Percentiles rank a stretch among this genome's conserved stretches.
phyloP scores from a whole-genome alignment of 2,113 vertebrate species.

The Neolamprologus longior region DNA sequence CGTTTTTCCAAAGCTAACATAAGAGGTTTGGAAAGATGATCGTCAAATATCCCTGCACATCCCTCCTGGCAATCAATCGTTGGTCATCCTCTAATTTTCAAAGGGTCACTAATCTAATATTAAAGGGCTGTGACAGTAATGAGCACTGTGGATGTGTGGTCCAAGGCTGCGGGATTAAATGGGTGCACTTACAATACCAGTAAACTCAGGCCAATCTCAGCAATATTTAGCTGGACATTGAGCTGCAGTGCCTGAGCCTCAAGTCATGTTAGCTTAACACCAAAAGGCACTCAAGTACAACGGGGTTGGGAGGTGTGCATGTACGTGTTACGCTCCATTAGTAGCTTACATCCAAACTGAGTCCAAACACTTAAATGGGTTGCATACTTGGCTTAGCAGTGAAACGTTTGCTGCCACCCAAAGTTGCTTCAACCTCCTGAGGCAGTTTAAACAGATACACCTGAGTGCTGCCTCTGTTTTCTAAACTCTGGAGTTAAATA shows the following conservation, averaged over 20 bases:
- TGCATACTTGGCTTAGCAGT: background rate
- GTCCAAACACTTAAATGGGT: conserved; percentile 15
- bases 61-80: conserved; percentile 32
- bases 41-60: conserved; percentile 9
- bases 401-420: conserved; percentile 2
- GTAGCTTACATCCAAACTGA: background rate
- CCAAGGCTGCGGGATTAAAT: conserved; percentile 44
- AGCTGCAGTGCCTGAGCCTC: conserved; percentile 54
- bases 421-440: background rate
- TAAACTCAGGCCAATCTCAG: conserved; percentile 65
- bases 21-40: conserved; percentile 51
- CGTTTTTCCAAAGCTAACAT: conserved; percentile 40
- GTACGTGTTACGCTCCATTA: background rate
- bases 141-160: conserved; percentile 39
- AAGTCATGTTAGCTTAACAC: conserved; percentile 55
- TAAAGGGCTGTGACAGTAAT: conserved; percentile 69
- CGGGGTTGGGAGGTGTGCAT: background rate
- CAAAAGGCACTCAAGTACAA: conserved; percentile 27
- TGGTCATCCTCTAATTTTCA: conserved; percentile 34
- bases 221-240: conserved; percentile 70
- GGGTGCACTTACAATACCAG: conserved; percentile 61
- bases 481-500: background rate
- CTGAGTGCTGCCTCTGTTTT: background rate
- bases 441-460: background rate
- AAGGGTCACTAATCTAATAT: conserved; percentile 33